A percentile compares a stretch with the other conserved stretches of the same genome.
These are phyloP conservation scores for Brassicogethes aeneus DNA, from an alignment of 2,888 invertebrate species.

Conservation along the genomic window DNA sequence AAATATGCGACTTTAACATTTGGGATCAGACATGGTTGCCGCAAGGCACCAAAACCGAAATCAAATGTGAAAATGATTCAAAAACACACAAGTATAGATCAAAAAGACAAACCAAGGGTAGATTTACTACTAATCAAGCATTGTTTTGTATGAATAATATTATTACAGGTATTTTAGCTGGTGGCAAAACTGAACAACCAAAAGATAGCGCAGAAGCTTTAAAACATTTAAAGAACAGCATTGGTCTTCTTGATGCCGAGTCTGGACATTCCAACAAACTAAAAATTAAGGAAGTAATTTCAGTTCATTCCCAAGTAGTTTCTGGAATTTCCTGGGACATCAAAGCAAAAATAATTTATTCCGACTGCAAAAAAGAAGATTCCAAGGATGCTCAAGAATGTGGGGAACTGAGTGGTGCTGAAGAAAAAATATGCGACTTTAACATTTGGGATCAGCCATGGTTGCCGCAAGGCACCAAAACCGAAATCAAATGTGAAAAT, in stretches of 20 bases:
- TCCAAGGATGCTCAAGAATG: conserved; percentile 11
- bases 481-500: conserved; percentile 37
- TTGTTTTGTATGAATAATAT: not conserved
- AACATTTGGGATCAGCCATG: conserved; percentile 51
- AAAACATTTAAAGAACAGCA: not conserved
- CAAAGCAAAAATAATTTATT: conserved; percentile 48
- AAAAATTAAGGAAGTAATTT: conserved; percentile 37
- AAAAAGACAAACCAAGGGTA: not conserved
- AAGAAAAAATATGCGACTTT: conserved; percentile 27
- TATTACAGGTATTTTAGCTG: not conserved
- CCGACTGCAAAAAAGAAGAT: conserved; percentile 42
- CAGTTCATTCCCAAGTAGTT: conserved; percentile 45
- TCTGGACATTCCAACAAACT: not conserved
- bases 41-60: conserved; percentile 36
- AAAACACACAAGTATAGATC: not conserved
- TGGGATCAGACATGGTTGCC: conserved; percentile 52
- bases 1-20: conserved; percentile 36
- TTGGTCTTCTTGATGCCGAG: not conserved
- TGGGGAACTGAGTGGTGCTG: conserved; percentile 31
- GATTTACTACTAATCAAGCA: not conserved
- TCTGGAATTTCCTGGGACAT: conserved; percentile 50
- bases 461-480: conserved; percentile 38
- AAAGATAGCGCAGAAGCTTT: not conserved
- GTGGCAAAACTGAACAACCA: not conserved
- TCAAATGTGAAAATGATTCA: conserved; percentile 31